A percentile compares a stretch with the other conserved stretches of the same genome.
Conservation (phyloP, 2,797 vertebrate species). For the Lepus oiostolus region DNA sequence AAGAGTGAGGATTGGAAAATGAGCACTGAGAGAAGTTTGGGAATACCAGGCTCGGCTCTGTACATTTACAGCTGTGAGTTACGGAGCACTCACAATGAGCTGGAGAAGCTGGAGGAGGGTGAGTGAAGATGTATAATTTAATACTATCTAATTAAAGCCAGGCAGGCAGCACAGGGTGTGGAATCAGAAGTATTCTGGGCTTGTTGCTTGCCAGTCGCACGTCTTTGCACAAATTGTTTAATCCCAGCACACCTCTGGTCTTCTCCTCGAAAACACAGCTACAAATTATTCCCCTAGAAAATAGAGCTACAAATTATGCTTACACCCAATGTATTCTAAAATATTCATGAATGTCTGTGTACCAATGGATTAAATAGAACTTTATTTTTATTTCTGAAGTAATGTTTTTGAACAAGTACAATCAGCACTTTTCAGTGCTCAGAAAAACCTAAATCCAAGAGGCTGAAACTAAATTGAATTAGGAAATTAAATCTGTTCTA, state of each 20-base stretch:
- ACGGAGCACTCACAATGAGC: no score
- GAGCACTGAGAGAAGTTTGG: neutral
- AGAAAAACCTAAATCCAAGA: neutral
- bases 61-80: neutral
- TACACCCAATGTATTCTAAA: neutral
- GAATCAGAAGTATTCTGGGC: neutral
- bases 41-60: neutral
- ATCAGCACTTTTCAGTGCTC: neutral
- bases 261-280: neutral
- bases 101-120: neutral
- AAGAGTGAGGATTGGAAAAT: neutral
- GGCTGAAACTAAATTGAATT: neutral
- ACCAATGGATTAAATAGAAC: neutral
- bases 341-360: neutral
- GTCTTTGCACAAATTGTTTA: neutral
- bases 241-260: neutral
- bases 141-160: neutral
- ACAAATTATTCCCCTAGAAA: no score
- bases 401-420: neutral
- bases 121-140: neutral
- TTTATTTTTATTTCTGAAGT: constrained; percentile 49
- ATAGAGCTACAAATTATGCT: no score
- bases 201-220: neutral
- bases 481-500: neutral
- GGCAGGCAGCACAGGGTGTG: neutral